A percentile compares a stretch with the other conserved stretches of the same genome.
Conservation (phyloP, 2,888 invertebrate species). For the Lasioglossum leucozonium region DNA sequence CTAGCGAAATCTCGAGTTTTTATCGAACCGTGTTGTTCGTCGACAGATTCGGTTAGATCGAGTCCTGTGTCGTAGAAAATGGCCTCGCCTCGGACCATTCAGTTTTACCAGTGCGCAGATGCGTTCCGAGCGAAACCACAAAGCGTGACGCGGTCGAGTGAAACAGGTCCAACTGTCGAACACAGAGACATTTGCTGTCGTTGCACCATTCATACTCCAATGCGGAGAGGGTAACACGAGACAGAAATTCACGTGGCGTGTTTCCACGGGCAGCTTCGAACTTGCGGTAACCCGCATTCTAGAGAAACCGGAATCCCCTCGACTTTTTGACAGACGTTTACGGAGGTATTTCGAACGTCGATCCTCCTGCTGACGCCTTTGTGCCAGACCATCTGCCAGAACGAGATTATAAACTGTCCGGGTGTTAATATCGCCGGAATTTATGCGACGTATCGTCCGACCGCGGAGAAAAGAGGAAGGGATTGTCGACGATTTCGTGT, state of each 20-base stretch:
- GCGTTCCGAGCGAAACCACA: background rate
- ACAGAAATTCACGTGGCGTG: constrained; percentile 36
- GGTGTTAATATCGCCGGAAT: constrained; percentile 11
- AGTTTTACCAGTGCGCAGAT: background rate
- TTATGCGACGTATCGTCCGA: background rate
- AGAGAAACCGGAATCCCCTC: constrained; percentile 54
- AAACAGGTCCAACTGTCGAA: background rate
- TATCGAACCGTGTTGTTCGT: background rate
- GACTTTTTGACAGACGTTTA: constrained; percentile 33
- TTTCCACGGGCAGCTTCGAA: constrained; percentile 21
- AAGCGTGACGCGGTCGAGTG: constrained; percentile 1
- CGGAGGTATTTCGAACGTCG: constrained; percentile 12
- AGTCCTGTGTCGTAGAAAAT: background rate
- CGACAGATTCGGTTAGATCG: background rate
- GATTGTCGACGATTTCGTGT: background rate
- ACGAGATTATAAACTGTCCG: constrained; percentile 10
- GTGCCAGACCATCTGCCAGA: background rate
- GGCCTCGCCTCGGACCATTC: background rate
- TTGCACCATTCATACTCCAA: constrained; percentile 22
- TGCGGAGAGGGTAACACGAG: constrained; percentile 4
- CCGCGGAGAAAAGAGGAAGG: background rate
- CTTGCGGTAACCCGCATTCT: constrained; percentile 44
- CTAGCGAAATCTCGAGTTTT: background rate
- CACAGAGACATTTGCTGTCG: constrained; percentile 13
- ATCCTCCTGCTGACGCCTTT: background rate